These are phyloP conservation scores for Endomychus coccineus DNA, from an alignment of 2,888 invertebrate genomes.

Conservation along the genomic window DNA sequence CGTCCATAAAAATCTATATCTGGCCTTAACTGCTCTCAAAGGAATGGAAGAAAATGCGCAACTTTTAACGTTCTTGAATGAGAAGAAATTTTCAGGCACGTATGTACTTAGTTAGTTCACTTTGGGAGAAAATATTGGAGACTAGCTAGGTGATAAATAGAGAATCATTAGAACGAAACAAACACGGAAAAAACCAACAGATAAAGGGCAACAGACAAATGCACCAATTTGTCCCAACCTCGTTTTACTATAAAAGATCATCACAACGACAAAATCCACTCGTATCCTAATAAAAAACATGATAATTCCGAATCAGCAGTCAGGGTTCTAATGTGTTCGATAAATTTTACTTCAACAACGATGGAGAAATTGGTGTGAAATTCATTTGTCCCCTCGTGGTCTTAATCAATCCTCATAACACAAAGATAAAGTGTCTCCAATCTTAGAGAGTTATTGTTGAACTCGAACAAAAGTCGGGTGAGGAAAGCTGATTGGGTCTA, in stretches of 20 bases:
- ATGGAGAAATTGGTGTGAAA: slow-evolving; percentile 43
- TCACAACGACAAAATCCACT: slow-evolving; percentile 21
- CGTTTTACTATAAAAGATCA: slow-evolving; percentile 21
- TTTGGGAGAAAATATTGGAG: too few species aligned
- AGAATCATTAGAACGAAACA: slow-evolving; percentile 12
- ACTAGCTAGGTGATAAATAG: too few species aligned
- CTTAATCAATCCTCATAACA: slow-evolving; percentile 44
- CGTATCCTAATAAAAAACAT: slow-evolving; percentile 33
- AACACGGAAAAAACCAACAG: slow-evolving; percentile 10
- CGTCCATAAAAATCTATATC: too few species aligned
- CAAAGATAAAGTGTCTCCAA: slow-evolving; percentile 40
- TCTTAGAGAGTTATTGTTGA: slow-evolving; percentile 39
- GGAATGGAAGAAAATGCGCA: too few species aligned
- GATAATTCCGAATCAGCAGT: slow-evolving; percentile 37
- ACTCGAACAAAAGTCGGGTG: slow-evolving; percentile 40
- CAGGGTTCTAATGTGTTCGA: slow-evolving; percentile 32
- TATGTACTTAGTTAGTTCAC: too few species aligned
- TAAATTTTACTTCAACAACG: slow-evolving; percentile 39
- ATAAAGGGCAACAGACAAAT: slow-evolving; percentile 30
- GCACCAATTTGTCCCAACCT: slow-evolving; percentile 33
- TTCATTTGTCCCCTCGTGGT: slow-evolving; percentile 41
- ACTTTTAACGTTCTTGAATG: too few species aligned
- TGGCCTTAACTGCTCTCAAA: too few species aligned
- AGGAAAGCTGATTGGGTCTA: slow-evolving; percentile 41
- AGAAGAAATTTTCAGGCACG: too few species aligned